Base-by-base conservation (phyloP, 2,113 vertebrate species). In the Rhineura floridana region DNA sequence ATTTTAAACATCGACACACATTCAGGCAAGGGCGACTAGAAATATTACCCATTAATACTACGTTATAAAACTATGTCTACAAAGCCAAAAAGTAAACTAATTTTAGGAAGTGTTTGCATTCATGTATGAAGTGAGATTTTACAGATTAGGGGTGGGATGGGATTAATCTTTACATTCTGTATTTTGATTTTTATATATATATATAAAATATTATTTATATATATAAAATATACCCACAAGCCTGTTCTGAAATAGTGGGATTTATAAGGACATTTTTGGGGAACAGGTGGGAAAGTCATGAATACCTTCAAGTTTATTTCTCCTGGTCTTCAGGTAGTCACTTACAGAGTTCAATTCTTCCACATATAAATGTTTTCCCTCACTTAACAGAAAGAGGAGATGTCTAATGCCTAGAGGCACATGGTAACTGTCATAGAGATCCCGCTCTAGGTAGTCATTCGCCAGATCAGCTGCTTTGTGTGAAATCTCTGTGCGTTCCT, bases 301-400 rank as follows among this genome's bases (percentile, higher is more conserved):
- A 90, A 87, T 86, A 97, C 95, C 97, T 97, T 97, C 94, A 79
- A 95, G 52, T 44, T 95, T 93, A 79, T 96, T 93, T 94, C 95
- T 97, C 73, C 96, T 96, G 84, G 92, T 94, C 42, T 93, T 92
- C 80, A 96, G 87, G 80, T 93, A 96, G 63, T 97, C 93, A 0
- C 93, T 94, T 88, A 97, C 83, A 76, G 95, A 94, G 83, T 95
- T 94, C 90, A 97, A 79, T 90, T 97, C 96, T 25, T 96, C 96
- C 1, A 94, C 72, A 88, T 92, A 95, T 89, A 97, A 92, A 87
- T 96, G 96, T 81, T 97, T 96, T 33, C 96, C 96, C 39, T 95
- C 96, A 2, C 91, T 94, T 84, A 97, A 81, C 46, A 98, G 96
- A 83, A 96, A 62, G 83, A 98, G 95, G 81, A 98, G 94, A 67